phyloP scores from a whole-genome alignment of 2,888 invertebrate species.

The Dinocampus coccinellae region DNA sequence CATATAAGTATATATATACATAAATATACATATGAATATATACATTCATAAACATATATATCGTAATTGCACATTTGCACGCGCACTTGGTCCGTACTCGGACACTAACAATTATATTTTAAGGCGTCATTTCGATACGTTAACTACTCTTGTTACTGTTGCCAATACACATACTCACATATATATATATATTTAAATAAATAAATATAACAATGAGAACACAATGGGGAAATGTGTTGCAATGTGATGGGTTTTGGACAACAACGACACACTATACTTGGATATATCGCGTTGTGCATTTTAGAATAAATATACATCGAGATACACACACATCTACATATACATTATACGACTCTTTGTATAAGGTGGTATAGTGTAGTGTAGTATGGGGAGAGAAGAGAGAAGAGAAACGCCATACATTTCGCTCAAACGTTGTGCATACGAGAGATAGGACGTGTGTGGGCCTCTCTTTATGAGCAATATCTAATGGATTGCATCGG shows the following conservation, averaged over 20 bases:
- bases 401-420: slow-evolving; percentile 20
- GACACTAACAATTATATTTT: slow-evolving; percentile 33
- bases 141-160: slow-evolving; percentile 26
- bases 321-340: neutral
- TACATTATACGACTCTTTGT: neutral
- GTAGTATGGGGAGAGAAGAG: slow-evolving; percentile 2
- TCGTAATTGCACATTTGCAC: neutral
- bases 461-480: slow-evolving; percentile 66
- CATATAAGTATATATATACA: neutral
- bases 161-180: slow-evolving; percentile 9
- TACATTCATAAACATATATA: neutral
- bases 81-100: neutral
- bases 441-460: slow-evolving; percentile 58
- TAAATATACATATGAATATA: neutral
- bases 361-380: too few relatives aligned
- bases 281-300: neutral
- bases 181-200: neutral
- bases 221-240: neutral
- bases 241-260: slow-evolving; percentile 8
- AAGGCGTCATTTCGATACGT: slow-evolving; percentile 32
- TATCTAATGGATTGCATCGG: slow-evolving; percentile 69
- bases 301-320: neutral
- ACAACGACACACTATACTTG: neutral
- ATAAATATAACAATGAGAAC: slow-evolving; percentile 1
- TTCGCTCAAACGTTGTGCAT: slow-evolving; percentile 42